Conservation (phyloP, 1,140 invertebrate species). For the Archegozetes longisetosus region DNA sequence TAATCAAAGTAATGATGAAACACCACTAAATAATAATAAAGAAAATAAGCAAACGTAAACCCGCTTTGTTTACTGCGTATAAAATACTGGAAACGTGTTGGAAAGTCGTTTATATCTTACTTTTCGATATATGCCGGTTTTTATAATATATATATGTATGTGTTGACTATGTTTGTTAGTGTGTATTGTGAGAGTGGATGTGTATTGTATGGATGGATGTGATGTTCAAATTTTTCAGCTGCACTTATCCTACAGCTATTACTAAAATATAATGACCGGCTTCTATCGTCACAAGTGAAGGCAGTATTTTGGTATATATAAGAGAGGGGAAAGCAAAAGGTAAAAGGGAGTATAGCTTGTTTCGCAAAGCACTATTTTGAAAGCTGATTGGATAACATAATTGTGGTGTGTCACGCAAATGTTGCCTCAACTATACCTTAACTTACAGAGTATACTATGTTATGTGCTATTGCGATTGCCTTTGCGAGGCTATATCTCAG, state of each 20-base stretch:
- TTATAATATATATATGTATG: neutral
- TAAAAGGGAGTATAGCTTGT: neutral
- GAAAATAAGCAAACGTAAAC: no score
- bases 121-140: neutral
- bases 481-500: no score
- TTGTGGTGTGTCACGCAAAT: neutral
- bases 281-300: neutral
- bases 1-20: no score
- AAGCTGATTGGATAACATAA: neutral
- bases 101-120: neutral
- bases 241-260: neutral
- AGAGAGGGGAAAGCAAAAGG: neutral
- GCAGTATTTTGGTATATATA: no score
- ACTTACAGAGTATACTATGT: no score
- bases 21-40: no score
- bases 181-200: no score
- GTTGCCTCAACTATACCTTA: neutral
- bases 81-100: neutral
- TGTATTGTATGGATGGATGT: neutral
- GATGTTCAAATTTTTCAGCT: neutral
- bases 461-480: no score
- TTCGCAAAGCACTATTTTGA: neutral
- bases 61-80: no score
- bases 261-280: neutral
- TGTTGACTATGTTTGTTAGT: neutral